Evolutionary conservation across 2,888 invertebrate genomes (phyloP), one percentile per base, ranked within the genome.

Genomic region (Harpalus rufipes): DNA sequence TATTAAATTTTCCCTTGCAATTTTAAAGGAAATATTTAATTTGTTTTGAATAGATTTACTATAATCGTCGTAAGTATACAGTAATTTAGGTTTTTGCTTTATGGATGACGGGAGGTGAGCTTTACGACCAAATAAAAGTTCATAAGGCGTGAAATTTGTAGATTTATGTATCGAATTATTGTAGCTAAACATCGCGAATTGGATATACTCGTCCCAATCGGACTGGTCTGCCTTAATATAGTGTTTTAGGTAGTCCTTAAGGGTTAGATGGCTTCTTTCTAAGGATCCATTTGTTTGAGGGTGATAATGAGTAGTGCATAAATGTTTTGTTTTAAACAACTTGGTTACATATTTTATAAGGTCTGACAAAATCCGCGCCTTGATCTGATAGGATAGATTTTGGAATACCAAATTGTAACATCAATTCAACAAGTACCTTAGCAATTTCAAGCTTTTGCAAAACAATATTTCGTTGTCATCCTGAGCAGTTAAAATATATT

Each of bases 181-280:
- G 79, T 88, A 89, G 0, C 87, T 87, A 61, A 89, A 88, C 86
- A 88, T 87, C 0, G 88, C 88, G 59, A 87, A 87, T 10, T 86
- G 86, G 25, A 90, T 59, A 86, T 87, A 88, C 58, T 87, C 85
- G 80, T 90, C 89, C 89, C 90, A 90, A 82, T 89, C 87, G 4
- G 84, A 84, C 86, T 88, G 87, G 12, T 88, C 83, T 25, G 82
- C 4, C 12, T 87, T 87, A 5, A 89, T 88, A 81, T 87, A 89
- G 83, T 88, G 88, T 84, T 88, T 87, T 0, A 90, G 51, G 83
- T 89, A 89, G 18, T 89, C 88, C 6, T 86, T 87, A 32, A 90
- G 63, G 0, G 89, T 89, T 16, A 86, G 68, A 80, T 90, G 89
- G 39, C 86, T 87, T 25, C 90, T 85, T 86, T 90, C 90, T 6